phyloP scores from a whole-genome alignment of 2,888 invertebrate genomes.

The Oegoconia quadripuncta region DNA sequence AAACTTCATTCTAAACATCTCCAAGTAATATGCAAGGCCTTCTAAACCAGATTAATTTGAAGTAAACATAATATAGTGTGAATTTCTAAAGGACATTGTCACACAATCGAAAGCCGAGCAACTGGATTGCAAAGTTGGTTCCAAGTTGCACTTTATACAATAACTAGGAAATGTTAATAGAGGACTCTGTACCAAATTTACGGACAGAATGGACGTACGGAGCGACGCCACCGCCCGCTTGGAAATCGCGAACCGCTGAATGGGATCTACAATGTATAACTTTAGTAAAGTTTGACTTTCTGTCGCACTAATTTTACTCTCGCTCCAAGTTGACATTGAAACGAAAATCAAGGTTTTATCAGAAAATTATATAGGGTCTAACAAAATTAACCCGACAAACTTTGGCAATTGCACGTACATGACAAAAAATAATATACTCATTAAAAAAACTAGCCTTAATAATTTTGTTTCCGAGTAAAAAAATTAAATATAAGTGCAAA shows the following conservation, averaged over 20 bases:
- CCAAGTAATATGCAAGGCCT: no score
- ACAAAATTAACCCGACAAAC: no score
- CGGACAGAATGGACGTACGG: conserved; percentile 9
- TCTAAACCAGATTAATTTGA: no score
- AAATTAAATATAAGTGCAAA: no score
- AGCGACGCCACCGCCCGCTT: conserved; percentile 6
- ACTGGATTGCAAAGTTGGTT: conserved; percentile 9
- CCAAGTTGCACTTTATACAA: conserved; percentile 10
- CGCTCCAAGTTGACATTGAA: conserved; percentile 5
- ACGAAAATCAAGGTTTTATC: no score
- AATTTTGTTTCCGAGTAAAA: no score
- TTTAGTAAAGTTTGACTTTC: conserved; percentile 15
- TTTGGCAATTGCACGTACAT: no score
- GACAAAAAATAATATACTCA: no score
- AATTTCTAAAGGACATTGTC: conserved; percentile 6
- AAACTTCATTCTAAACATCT: no score
- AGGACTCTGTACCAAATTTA: conserved; percentile 7
- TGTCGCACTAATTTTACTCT: conserved; percentile 1
- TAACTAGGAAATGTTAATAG: conserved; percentile 16
- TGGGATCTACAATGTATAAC: conserved; percentile 16
- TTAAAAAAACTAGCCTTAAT: no score
- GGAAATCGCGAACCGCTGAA: conserved; percentile 13
- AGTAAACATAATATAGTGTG: neutral
- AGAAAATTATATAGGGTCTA: no score
- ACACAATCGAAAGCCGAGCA: conserved; percentile 3